Conservation (phyloP, 2,113 vertebrate species). For the Leptosomus discolor region DNA sequence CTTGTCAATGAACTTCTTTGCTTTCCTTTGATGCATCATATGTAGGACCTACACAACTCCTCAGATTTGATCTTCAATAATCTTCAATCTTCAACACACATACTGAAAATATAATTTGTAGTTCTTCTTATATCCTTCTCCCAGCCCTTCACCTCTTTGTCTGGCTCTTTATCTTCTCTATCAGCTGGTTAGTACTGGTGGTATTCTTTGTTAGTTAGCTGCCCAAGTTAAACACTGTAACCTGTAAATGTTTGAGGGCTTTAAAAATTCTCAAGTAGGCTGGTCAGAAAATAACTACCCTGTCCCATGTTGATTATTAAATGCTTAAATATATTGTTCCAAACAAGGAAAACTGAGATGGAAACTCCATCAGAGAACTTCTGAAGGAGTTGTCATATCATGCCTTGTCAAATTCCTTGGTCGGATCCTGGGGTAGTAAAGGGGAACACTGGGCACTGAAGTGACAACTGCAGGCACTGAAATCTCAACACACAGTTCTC, state of each 20-base stretch:
- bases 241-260: neutral
- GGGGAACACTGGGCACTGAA: neutral
- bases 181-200: neutral
- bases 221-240: neutral
- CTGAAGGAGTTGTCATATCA: neutral
- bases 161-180: neutral
- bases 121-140: neutral
- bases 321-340: neutral
- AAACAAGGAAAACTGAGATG: neutral
- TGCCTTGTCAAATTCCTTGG: neutral
- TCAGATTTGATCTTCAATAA: neutral
- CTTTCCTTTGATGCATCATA: neutral
- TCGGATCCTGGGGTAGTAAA: neutral
- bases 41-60: accelerated
- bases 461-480: neutral
- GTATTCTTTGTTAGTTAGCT: neutral
- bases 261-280: neutral
- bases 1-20: neutral
- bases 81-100: neutral
- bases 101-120: neutral
- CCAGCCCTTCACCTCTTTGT: neutral
- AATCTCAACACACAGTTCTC: neutral
- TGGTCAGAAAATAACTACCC: neutral
- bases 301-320: neutral
- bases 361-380: neutral